phyloP scores from a whole-genome alignment of 2,113 vertebrate species.

The Antechinus flavipes region DNA sequence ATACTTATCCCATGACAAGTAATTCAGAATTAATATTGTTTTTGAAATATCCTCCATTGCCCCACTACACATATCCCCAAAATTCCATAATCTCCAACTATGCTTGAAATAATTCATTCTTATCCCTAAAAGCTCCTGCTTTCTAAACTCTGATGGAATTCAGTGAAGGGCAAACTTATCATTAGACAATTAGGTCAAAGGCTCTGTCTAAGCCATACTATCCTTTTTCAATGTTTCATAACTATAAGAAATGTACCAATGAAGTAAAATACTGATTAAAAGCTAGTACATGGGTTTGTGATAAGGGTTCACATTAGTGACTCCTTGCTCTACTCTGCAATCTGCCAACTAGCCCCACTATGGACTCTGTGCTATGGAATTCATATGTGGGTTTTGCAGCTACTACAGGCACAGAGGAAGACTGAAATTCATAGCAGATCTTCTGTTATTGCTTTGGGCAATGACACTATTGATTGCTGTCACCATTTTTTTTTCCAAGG shows the following conservation, averaged over 20 bases:
- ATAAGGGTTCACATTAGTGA: not conserved
- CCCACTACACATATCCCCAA: not conserved
- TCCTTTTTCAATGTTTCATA: not conserved
- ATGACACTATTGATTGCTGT: not conserved
- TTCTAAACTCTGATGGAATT: constrained; percentile 13
- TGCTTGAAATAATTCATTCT: constrained; percentile 61
- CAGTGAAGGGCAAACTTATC: not conserved
- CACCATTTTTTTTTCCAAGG: not conserved
- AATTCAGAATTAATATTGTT: constrained; percentile 46
- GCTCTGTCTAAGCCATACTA: not conserved
- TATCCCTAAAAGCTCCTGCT: constrained; percentile 43
- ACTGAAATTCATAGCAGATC: not conserved
- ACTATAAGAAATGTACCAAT: not conserved
- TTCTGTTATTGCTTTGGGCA: not conserved
- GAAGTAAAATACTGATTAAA: not conserved
- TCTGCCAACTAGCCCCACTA: not conserved
- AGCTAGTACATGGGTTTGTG: not conserved
- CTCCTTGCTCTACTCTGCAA: not conserved
- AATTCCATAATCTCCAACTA: constrained; percentile 28
- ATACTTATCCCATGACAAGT: constrained; percentile 59
- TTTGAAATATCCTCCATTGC: not conserved
- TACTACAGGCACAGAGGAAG: not conserved
- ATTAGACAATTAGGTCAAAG: not conserved
- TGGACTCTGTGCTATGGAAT: not conserved
- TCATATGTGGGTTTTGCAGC: not conserved